These are phyloP conservation scores for Argya squamiceps DNA, from an alignment of 2,797 vertebrate species.

Conservation along the genomic window DNA sequence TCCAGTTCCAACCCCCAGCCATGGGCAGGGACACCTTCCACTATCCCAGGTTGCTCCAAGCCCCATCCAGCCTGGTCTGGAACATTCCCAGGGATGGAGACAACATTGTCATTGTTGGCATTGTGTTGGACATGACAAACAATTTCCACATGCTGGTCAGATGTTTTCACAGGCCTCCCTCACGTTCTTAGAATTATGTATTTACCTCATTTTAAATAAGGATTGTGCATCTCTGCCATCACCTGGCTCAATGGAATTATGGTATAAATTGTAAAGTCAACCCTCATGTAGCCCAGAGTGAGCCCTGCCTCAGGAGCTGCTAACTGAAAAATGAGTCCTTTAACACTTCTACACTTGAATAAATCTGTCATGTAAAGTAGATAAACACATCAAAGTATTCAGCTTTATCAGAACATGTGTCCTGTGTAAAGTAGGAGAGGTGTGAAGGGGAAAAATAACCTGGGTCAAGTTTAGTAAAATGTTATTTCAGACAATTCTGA, in stretches of 20 bases:
- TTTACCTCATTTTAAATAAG: background rate
- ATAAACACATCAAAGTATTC: background rate
- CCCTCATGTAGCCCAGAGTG: background rate
- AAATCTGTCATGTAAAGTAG: background rate
- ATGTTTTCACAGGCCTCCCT: background rate
- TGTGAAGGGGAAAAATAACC: background rate
- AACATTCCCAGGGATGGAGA: background rate
- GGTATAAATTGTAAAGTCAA: background rate
- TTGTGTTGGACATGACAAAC: background rate
- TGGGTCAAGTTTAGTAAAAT: background rate
- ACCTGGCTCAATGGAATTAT: background rate
- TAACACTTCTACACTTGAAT: background rate
- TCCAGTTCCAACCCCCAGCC: background rate
- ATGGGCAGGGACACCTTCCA: background rate
- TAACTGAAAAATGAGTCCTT: background rate
- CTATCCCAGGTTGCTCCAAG: fast-evolving
- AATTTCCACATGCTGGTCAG: background rate
- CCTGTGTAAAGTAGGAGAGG: background rate
- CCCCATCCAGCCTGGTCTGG: background rate
- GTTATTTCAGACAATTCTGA: background rate
- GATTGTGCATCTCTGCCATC: background rate
- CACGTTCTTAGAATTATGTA: background rate
- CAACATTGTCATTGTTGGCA: background rate
- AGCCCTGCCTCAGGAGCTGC: background rate
- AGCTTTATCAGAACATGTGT: background rate